Evolutionary conservation across 30 jellyfish, hydroid and myxozoan genomes (phyloP), one percentile per base, ranked within the genome.

Genomic region (Clytia hemisphaerica): DNA sequence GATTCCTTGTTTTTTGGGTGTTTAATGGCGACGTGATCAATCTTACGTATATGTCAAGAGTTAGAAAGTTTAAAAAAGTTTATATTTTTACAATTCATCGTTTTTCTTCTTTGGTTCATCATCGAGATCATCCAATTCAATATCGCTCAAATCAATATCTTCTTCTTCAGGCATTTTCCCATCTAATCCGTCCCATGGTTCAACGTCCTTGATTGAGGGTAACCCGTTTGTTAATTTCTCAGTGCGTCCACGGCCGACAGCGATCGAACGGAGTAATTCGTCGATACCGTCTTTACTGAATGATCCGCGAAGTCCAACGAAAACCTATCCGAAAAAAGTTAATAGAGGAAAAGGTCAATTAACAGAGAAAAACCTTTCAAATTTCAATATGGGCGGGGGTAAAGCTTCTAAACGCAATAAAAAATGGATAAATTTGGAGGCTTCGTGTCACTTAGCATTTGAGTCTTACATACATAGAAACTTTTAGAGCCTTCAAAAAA

Each of bases 181-280:
- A 74, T 88, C 97, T 59, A 74, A 75, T 2, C 97, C 97, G 57
- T 88, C 97, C 97, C 97, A 88, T 6, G 95, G 77, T 22, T 54
- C 78, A 2, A 45, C 61, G 30, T 60, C 79, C 22, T 64, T 64
- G 37, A 88, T 45, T 14, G 48, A 48, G 10, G 97, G 97, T 26
- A 88, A 42, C 46, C 83, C 97, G 9, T 66, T 75, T 53, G 61
- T 63, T 21, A 85, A 47, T 33, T 83, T 83, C 67, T 85, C 93
- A 25, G 96, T 76, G 42, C 93, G 54, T n/a, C 96, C 96, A 26
- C 96, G 84, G 15, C 96, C 96, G 55, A 67, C 82, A 1, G 96
- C 80, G 6, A 85, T 84, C 0, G 93, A 76, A 32, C 81, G 77
- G 71, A 88, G 54, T 30, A 88, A 58, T 60, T 80, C 93, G 61